Percentiles rank a stretch among this genome's conserved stretches.
These are phyloP conservation scores for Ibycter americanus DNA, from an alignment of 2,797 vertebrate genomes.

Conservation along the genomic window DNA sequence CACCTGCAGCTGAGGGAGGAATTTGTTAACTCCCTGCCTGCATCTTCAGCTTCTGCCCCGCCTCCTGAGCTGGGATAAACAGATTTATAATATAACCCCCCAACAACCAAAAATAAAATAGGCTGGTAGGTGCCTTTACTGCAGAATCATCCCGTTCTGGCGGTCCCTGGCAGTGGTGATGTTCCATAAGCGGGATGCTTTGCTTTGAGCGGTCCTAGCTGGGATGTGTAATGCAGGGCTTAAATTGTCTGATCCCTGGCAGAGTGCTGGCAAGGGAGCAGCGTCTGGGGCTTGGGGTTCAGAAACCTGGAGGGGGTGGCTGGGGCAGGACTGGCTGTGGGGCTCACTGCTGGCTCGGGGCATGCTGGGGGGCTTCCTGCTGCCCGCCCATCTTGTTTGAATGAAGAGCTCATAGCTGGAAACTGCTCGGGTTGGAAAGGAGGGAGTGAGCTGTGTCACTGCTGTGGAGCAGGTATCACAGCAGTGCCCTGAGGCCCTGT, in stretches of 20 bases:
- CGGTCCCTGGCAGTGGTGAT: not conserved
- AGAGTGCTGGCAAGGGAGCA: not conserved
- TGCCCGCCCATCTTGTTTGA: accelerated
- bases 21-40: not conserved
- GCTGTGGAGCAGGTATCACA: not conserved
- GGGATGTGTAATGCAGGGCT: not conserved
- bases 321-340: not conserved
- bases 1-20: not conserved
- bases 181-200: not conserved
- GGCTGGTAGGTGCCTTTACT: not conserved
- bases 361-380: not conserved
- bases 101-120: not conserved
- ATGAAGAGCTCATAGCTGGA: not conserved
- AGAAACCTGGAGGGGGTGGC: not conserved
- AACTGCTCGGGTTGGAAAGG: not conserved
- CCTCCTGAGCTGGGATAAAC: not conserved
- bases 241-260: no score
- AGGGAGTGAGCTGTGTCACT: not conserved
- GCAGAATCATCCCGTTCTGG: not conserved
- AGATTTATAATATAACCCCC: not conserved
- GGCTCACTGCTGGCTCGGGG: not conserved
- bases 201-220: not conserved
- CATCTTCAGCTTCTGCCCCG: not conserved
- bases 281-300: not conserved
- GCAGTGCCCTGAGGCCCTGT: accelerated